Evolutionary conservation across 2,888 invertebrate species (phyloP).

Genomic region (Lepidocyrtinus sp.): DNA sequence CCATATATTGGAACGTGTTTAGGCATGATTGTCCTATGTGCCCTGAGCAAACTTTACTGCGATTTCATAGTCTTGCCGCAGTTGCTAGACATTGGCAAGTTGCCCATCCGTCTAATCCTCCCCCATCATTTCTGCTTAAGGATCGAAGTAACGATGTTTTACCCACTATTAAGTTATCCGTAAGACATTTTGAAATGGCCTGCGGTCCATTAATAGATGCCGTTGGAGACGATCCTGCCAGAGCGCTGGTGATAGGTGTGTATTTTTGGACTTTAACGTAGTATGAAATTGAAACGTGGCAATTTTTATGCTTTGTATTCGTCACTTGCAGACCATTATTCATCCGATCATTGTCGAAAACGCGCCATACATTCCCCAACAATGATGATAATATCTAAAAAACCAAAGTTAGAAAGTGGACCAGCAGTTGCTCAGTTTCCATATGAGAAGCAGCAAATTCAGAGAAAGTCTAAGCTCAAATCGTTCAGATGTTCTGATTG

Average conservation of each 20-base stretch:
- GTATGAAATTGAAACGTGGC: too few relatives aligned
- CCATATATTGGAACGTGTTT: slow-evolving; percentile 28
- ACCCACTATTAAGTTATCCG: background rate
- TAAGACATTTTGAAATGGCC: background rate
- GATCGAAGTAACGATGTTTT: background rate
- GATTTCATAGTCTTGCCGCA: slow-evolving; percentile 17
- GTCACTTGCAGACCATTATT: too few relatives aligned
- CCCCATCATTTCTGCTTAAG: slow-evolving; percentile 2
- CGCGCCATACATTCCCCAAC: too few relatives aligned
- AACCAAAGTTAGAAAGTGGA: too few relatives aligned
- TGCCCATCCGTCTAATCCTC: slow-evolving; percentile 11
- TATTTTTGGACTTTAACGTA: too few relatives aligned
- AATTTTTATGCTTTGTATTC: too few relatives aligned
- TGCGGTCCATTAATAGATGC: background rate
- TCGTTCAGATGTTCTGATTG: too few relatives aligned
- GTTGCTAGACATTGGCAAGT: slow-evolving; percentile 23
- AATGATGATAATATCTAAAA: too few relatives aligned
- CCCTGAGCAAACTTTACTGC: slow-evolving; percentile 17
- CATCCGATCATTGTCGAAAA: too few relatives aligned
- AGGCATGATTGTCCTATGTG: slow-evolving; percentile 40
- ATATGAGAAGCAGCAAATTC: too few relatives aligned
- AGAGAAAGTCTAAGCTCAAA: too few relatives aligned
- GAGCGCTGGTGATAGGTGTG: background rate
- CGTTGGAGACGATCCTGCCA: background rate
- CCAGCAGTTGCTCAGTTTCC: too few relatives aligned